Percentiles rank a stretch among this genome's conserved stretches.
Conservation (phyloP, 2,797 vertebrate species). For the Amniataba percoides region DNA sequence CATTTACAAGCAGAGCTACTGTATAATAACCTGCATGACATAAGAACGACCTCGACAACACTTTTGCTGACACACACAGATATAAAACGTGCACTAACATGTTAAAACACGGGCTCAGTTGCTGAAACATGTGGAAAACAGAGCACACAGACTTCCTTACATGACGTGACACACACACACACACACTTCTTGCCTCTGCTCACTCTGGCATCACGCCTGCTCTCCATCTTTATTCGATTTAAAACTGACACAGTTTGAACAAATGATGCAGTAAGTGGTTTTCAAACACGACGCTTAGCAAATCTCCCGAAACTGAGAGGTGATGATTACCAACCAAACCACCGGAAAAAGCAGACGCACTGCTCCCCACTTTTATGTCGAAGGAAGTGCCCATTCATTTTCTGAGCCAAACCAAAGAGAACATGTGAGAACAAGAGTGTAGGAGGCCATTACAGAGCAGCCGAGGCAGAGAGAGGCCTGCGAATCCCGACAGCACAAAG, state of each 20-base stretch:
- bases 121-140: slow-evolving; percentile 20
- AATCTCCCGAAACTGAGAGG: slow-evolving; percentile 49
- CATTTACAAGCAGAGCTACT: slow-evolving; percentile 36
- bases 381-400: slow-evolving; percentile 60
- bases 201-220: slow-evolving; percentile 19
- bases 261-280: slow-evolving; percentile 53
- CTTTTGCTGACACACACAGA: slow-evolving; percentile 8
- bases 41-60: slow-evolving; percentile 15
- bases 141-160: slow-evolving; percentile 12
- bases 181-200: slow-evolving; percentile 13
- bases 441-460: slow-evolving; percentile 43
- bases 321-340: slow-evolving; percentile 61
- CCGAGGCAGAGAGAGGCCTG: slow-evolving; percentile 32
- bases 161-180: slow-evolving; percentile 21
- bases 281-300: slow-evolving; percentile 49
- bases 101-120: slow-evolving; percentile 11
- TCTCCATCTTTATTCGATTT: slow-evolving; percentile 46
- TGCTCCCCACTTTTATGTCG: slow-evolving; percentile 23
- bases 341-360: slow-evolving; percentile 34
- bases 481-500: slow-evolving; percentile 57
- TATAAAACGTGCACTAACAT: slow-evolving; percentile 4
- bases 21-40: slow-evolving; percentile 45
- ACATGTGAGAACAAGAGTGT: slow-evolving; percentile 47
- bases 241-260: slow-evolving; percentile 46
- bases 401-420: slow-evolving; percentile 39